Conservation (phyloP, 2,888 invertebrate genomes). For the Heliconius sara region DNA sequence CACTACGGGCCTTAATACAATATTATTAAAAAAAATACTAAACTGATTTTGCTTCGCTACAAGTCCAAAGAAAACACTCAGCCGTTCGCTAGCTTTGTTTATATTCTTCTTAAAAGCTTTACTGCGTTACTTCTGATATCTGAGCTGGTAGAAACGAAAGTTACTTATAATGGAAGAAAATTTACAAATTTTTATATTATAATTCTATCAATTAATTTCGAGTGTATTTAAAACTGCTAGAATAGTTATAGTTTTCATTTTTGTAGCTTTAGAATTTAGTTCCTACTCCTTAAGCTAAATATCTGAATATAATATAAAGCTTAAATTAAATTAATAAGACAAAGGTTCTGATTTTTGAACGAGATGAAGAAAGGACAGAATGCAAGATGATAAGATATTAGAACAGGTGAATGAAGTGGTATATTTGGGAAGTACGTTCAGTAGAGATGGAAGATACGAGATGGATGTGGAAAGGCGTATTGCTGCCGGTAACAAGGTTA, state of each 20-base stretch:
- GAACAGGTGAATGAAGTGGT: too few species aligned
- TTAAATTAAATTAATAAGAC: too few species aligned
- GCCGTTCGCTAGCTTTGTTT: conserved; percentile 4
- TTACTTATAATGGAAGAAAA: neutral
- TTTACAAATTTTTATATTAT: neutral
- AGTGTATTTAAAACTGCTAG: neutral
- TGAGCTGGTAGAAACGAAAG: neutral
- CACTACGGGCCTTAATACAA: neutral
- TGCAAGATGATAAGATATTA: too few species aligned
- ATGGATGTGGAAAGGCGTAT: too few species aligned
- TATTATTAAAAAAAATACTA: neutral
- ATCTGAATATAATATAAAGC: too few species aligned
- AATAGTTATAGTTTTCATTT: neutral
- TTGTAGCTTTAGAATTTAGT: neutral
- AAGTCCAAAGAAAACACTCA: conserved; percentile 27
- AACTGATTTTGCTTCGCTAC: neutral
- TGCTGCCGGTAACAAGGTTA: too few species aligned
- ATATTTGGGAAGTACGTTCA: too few species aligned
- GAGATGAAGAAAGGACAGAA: too few species aligned
- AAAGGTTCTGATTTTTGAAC: too few species aligned
- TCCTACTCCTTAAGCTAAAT: too few species aligned
- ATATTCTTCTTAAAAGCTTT: conserved; percentile 20
- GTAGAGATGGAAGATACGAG: too few species aligned
- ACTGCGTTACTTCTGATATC: conserved; percentile 11
- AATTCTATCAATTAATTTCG: neutral